Evolutionary conservation across 2,113 vertebrate species (phyloP).

Genomic region (Pandion haliaetus): DNA sequence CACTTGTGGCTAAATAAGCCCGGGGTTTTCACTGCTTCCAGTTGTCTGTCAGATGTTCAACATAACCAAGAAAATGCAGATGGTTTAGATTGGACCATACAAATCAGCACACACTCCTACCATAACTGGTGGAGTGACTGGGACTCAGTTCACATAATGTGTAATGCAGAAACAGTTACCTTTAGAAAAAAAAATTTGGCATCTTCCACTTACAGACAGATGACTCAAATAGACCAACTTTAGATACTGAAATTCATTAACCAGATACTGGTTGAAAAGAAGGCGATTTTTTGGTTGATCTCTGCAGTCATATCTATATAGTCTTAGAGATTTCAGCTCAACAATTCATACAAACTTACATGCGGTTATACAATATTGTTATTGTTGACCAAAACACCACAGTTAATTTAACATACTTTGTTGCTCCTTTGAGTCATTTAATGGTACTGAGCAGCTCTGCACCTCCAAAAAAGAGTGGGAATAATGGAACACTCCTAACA

Average conservation of each 20-base stretch:
- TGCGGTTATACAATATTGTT: background rate
- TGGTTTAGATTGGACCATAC: background rate
- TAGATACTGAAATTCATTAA: background rate
- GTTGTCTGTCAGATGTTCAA: background rate
- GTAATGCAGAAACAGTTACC: background rate
- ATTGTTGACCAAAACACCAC: background rate
- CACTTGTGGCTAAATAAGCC: background rate
- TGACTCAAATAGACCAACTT: background rate
- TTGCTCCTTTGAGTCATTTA: background rate
- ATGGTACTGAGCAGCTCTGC: background rate
- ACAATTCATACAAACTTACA: background rate
- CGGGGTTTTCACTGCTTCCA: background rate
- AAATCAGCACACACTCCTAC: background rate
- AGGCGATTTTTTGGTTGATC: background rate
- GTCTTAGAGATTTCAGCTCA: background rate
- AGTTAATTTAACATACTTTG: background rate
- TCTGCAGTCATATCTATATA: background rate
- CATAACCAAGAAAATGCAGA: background rate
- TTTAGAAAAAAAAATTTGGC: fast-evolving
- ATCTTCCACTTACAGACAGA: background rate
- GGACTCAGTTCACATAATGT: background rate
- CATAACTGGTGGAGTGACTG: background rate
- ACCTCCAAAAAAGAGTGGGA: background rate
- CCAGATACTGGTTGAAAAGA: background rate
- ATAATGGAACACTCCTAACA: background rate